A percentile compares a stretch with the other conserved stretches of the same genome.
Evolutionary conservation across 2,797 vertebrate genomes (phyloP).

Genomic region (Peromyscus melanophrys): DNA sequence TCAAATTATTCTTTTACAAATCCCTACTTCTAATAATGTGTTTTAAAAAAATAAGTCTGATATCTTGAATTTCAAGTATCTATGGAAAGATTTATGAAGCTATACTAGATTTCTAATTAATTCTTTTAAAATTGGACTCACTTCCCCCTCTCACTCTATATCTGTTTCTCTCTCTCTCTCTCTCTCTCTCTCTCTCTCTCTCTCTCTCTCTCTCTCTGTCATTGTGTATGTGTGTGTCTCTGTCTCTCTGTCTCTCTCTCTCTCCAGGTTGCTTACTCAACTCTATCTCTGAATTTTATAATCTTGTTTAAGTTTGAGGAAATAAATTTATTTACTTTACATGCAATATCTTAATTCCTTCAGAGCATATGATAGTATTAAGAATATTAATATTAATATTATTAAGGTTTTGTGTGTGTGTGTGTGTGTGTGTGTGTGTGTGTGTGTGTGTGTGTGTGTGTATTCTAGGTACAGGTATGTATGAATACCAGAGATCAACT

Average conservation of each 20-base stretch:
- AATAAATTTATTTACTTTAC: not conserved
- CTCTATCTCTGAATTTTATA: not conserved
- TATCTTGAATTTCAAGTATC: constrained; percentile 22
- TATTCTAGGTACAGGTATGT: not conserved
- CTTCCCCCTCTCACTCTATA: not conserved
- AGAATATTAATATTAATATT: not conserved
- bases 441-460: not conserved
- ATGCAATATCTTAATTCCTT: not conserved
- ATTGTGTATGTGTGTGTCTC: too few species aligned
- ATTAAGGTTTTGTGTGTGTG: not conserved
- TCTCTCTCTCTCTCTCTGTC: not conserved
- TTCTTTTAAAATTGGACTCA: not conserved
- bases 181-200: not conserved
- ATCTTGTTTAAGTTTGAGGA: not conserved
- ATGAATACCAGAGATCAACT: not conserved
- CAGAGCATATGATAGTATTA: not conserved
- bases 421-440: not conserved
- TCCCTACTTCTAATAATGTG: not conserved
- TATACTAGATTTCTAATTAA: not conserved
- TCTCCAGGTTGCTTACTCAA: rapidly evolving
- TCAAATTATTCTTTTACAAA: not conserved
- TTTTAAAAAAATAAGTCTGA: not conserved
- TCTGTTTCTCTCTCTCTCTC: not conserved
- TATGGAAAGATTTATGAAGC: not conserved
- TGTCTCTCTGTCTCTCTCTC: too few species aligned